Evolutionary conservation across 2,888 invertebrate species (phyloP), one percentile per base, ranked within the genome.

Genomic region (Pandemis cinnamomeana): DNA sequence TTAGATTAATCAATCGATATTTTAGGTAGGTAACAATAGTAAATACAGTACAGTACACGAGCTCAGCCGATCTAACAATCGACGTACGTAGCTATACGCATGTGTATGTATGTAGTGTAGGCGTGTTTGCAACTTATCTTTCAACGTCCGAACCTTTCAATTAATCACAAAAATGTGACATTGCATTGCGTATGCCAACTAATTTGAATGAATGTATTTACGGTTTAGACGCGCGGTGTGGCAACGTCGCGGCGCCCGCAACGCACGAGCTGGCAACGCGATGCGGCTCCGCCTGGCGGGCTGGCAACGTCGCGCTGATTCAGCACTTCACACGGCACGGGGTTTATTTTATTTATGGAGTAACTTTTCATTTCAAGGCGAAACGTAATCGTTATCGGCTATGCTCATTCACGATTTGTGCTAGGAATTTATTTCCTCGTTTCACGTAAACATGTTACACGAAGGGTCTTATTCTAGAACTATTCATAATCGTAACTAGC

Each of bases 131-230:
- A 58, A 58, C 64, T 53, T 58, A 73, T 73, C 73, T 73, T 73
- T 74, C 70, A 74, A 71, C 74, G 71, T 71, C 55, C 73, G 67
- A 66, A 71, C 73, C 70, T 74, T 74, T 13, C 74, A 71, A 74
- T 74, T 74, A 74, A 74, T 74, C 74, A 71, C 66, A 74, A 74
- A 74, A 74, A 74, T 71, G 74, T 71, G 74, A 72, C 72, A 76
- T 75, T 67, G 77, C 72, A 76, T 75, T 67, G 77, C 66, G 71
- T 60, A 67, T 71, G 83, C 78, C 84, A 81, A 84, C 81, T 89
- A 90, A 89, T 77, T 90, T 90, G 88, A 90, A 91, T 91, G 91
- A 91, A 91, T 91, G 87, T 89, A 89, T 90, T 89, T 90, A 89
- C 90, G 89, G 86, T 86, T 85, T 83, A 82, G 86, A 79, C 78